A percentile compares a stretch with the other conserved stretches of the same genome.
phyloP scores from a whole-genome alignment of 2,797 vertebrate genomes.

The Gallirallus australis region DNA sequence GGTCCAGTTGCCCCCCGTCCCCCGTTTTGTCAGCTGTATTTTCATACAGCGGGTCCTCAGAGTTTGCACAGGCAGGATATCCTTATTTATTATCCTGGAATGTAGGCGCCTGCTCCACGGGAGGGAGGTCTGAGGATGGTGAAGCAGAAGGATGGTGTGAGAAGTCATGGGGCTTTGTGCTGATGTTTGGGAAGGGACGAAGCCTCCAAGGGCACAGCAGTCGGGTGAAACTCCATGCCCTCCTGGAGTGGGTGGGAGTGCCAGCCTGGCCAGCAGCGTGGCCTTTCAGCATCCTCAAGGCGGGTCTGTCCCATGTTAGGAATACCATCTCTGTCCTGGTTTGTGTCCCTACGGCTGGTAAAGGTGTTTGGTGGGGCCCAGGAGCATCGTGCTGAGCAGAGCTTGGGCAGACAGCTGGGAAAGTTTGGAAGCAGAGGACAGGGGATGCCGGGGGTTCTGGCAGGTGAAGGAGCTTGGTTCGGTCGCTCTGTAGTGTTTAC shows the following conservation, averaged over 20 bases:
- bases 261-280: accelerated
- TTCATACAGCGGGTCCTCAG: neutral
- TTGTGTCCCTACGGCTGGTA: neutral
- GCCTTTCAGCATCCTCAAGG: neutral
- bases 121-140: neutral
- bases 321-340: accelerated
- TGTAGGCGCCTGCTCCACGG: neutral
- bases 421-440: neutral
- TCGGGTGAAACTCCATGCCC: accelerated
- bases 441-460: neutral
- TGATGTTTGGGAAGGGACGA: neutral
- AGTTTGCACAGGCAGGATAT: neutral
- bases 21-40: accelerated
- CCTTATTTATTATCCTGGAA: neutral
- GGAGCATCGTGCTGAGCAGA: neutral
- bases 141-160: neutral
- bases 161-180: neutral
- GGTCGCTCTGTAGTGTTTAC: slow-evolving; percentile 13
- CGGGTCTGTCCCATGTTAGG: accelerated
- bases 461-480: neutral
- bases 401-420: neutral
- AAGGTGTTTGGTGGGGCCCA: accelerated
- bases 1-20: accelerated
- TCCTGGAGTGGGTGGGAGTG: too few species aligned
- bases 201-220: accelerated